These are phyloP conservation scores for Pipistrellus nathusii DNA, from an alignment of 2,797 vertebrate genomes.

Conservation along the genomic window DNA sequence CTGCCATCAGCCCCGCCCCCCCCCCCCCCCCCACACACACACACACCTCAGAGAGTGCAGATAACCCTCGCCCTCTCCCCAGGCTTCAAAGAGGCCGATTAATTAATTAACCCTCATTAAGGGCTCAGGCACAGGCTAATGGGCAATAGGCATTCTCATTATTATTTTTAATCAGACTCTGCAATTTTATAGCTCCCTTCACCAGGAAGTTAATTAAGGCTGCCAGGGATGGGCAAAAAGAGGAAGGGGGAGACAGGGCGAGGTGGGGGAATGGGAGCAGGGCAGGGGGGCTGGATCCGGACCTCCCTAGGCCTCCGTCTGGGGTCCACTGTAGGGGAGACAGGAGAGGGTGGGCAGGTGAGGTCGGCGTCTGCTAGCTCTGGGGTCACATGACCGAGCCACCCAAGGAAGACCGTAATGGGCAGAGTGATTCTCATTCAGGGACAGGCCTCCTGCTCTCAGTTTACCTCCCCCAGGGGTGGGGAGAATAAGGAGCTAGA, in stretches of 20 bases:
- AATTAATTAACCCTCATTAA: conserved; percentile 80
- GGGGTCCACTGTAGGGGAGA: background rate
- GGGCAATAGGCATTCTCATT: conserved; percentile 72
- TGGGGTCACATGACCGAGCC: background rate
- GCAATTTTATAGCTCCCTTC: conserved; percentile 75
- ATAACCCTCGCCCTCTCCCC: conserved; percentile 23
- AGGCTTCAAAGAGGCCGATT: conserved; percentile 51
- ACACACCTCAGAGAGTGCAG: background rate
- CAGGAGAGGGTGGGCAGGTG: background rate
- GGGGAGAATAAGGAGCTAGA: background rate
- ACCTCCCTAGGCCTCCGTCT: background rate
- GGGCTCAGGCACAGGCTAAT: conserved; percentile 68
- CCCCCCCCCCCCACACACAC: background rate
- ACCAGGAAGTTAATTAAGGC: conserved; percentile 79
- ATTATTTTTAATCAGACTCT: conserved; percentile 82
- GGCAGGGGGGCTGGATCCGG: background rate
- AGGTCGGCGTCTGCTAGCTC: background rate
- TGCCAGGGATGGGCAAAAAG: conserved; percentile 28
- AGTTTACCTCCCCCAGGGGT: background rate
- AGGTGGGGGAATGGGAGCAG: accelerated
- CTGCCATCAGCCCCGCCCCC: background rate
- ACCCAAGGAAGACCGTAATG: background rate
- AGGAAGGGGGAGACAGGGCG: background rate
- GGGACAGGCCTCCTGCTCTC: background rate
- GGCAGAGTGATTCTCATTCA: background rate